phyloP scores from a whole-genome alignment of 1,140 invertebrate species.

The Conopomorpha cramerella region DNA sequence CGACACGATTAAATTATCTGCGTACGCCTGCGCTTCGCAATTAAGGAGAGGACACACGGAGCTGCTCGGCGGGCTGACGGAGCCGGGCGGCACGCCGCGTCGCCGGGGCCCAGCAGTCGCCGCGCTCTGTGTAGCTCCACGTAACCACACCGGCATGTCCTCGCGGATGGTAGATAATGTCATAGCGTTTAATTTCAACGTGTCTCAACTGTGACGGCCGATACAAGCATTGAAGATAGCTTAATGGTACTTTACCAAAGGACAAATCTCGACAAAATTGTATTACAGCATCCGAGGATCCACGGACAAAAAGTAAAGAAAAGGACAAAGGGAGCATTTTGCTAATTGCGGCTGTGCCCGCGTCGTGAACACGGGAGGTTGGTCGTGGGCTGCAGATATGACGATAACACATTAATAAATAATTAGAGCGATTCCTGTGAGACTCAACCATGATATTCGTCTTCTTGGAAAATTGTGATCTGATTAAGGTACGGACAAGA shows the following conservation, averaged over 20 bases:
- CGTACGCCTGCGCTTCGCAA: conserved; percentile 48
- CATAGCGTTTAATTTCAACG: conserved; percentile 53
- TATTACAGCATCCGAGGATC: too few relatives aligned
- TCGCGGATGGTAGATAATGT: conserved; percentile 53
- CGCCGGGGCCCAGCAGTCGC: conserved; percentile 2
- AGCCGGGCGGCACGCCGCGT: conserved; percentile 11
- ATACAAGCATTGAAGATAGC: conserved; percentile 49
- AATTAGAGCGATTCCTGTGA: conserved; percentile 61
- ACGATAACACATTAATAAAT: conserved; percentile 62
- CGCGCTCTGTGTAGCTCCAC: too few relatives aligned
- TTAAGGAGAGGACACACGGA: too few relatives aligned
- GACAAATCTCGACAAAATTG: too few relatives aligned
- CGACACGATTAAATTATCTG: conserved; percentile 48
- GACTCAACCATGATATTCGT: conserved; percentile 58
- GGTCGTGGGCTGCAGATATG: conserved; percentile 58
- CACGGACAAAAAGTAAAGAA: conserved; percentile 45
- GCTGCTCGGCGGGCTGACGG: conserved; percentile 22
- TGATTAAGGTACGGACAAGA: conserved; percentile 48
- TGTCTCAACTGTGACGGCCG: conserved; percentile 28
- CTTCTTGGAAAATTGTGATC: conserved; percentile 49
- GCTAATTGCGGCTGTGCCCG: conserved; percentile 58
- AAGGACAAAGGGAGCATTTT: conserved; percentile 59
- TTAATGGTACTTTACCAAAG: conserved; percentile 56
- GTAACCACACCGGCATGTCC: too few relatives aligned
- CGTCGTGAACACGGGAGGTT: conserved; percentile 51